phyloP scores from a whole-genome alignment of 2,113 vertebrate species.

The Delphinus delphis region DNA sequence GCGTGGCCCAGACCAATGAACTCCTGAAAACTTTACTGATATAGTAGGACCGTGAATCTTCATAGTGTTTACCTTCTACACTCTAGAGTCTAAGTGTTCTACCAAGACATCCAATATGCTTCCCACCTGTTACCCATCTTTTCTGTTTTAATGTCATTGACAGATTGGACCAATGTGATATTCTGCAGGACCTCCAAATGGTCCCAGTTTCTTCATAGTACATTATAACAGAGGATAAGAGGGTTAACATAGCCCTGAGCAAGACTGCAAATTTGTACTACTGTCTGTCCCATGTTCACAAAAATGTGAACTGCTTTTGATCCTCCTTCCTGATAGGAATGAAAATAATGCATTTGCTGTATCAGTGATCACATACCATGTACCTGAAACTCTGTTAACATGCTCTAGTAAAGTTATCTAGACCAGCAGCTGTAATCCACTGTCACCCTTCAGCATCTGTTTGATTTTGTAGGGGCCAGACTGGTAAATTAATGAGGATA shows the following conservation, averaged over 20 bases:
- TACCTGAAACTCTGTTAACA: neutral
- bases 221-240: neutral
- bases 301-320: neutral
- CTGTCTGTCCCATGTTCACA: neutral
- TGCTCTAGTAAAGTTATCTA: neutral
- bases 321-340: neutral
- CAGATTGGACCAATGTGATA: neutral
- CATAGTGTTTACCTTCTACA: neutral
- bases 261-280: neutral
- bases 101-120: neutral
- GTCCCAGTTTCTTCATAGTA: neutral
- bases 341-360: neutral
- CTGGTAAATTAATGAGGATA: neutral
- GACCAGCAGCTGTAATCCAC: neutral
- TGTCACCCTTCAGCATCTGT: neutral
- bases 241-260: neutral
- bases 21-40: neutral
- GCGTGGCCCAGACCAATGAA: neutral
- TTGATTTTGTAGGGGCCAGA: neutral
- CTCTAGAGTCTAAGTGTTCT: neutral
- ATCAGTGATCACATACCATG: neutral
- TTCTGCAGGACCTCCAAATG: neutral
- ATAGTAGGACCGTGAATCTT: neutral
- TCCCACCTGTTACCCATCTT: neutral
- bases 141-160: neutral